Conservation (phyloP, 2,113 vertebrate genomes). For the Leptobrachium leishanense region DNA sequence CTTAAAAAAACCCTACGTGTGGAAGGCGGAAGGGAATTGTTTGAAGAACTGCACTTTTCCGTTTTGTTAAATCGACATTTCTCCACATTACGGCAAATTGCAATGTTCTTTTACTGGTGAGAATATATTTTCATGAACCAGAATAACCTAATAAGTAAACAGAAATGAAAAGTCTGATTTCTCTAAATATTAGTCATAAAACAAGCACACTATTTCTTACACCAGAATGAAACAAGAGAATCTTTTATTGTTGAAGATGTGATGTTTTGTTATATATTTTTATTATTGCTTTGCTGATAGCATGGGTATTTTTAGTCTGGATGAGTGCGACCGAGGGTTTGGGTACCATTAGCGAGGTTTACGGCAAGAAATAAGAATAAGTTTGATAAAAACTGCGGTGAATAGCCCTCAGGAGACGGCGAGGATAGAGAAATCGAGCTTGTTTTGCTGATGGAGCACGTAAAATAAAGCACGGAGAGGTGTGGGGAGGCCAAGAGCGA, state of each 20-base stretch:
- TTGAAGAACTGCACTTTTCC: too few species aligned
- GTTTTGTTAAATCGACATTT: too few species aligned
- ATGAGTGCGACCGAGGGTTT: slow-evolving; percentile 14
- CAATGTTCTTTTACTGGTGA: slow-evolving; percentile 31
- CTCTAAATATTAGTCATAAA: slow-evolving; percentile 30
- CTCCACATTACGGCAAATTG: background rate
- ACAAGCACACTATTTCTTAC: slow-evolving; percentile 3
- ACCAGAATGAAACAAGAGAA: background rate
- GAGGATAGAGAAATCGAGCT: background rate
- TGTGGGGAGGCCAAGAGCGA: background rate
- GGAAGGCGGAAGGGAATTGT: too few species aligned
- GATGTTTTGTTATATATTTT: slow-evolving; percentile 36
- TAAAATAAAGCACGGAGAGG: background rate
- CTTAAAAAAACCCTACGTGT: too few species aligned
- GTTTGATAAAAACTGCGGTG: background rate
- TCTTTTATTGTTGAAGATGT: slow-evolving; percentile 25
- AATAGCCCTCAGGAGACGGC: slow-evolving; percentile 8
- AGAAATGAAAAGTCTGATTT: slow-evolving; percentile 19
- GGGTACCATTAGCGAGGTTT: slow-evolving; percentile 14
- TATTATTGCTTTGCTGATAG: slow-evolving; percentile 28
- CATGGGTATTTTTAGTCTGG: background rate
- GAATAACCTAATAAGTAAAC: slow-evolving; percentile 14
- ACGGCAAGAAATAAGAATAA: background rate
- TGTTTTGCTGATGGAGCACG: background rate
- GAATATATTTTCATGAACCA: slow-evolving; percentile 32